A percentile compares a stretch with the other conserved stretches of the same genome.
Evolutionary conservation across 2,113 vertebrate species (phyloP).

Genomic region (Cathartes aura): DNA sequence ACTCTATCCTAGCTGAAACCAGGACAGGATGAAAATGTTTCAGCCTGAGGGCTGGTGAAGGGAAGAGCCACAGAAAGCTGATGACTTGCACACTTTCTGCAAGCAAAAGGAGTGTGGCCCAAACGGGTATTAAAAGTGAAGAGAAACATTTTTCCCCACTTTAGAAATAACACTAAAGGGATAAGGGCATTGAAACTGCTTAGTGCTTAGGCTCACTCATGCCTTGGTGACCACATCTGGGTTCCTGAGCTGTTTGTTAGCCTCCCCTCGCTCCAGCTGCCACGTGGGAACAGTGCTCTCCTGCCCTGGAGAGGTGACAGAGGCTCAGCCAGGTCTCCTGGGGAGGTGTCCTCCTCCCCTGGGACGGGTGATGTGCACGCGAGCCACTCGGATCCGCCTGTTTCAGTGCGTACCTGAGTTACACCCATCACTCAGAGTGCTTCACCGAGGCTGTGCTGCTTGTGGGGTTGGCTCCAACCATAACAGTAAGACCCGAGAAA

Average conservation of each 20-base stretch:
- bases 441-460: neutral
- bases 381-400: accelerated
- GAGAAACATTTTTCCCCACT: neutral
- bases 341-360: neutral
- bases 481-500: neutral
- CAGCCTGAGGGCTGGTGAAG: neutral
- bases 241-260: neutral
- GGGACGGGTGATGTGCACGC: accelerated
- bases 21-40: neutral
- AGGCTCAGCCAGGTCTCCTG: neutral
- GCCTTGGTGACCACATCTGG: neutral
- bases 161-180: neutral
- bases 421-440: accelerated
- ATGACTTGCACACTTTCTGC: neutral
- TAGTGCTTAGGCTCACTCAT: neutral
- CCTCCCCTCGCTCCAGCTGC: neutral
- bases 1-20: too few relatives aligned
- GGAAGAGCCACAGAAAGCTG: neutral
- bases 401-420: neutral
- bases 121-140: neutral
- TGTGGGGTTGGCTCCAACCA: neutral
- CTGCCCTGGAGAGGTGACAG: neutral
- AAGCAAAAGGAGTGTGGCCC: neutral
- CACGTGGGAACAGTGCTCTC: accelerated
- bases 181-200: neutral